These are phyloP conservation scores for Xenopus petersii DNA, from an alignment of 2,797 vertebrate genomes.

Conservation along the genomic window DNA sequence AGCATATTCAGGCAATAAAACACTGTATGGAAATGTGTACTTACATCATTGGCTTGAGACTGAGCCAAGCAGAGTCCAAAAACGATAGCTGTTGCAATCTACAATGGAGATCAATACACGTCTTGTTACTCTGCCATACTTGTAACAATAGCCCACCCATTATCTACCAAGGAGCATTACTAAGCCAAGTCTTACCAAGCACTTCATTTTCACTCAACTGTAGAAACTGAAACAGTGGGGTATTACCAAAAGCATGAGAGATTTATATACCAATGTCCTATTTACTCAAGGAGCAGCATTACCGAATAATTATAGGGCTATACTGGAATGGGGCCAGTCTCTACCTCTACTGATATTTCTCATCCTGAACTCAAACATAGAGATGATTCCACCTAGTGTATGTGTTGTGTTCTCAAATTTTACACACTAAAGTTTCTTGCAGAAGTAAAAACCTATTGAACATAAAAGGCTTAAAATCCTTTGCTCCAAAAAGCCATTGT, in stretches of 20 bases:
- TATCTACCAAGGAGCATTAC: too few relatives aligned
- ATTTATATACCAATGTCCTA: neutral
- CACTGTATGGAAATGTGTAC: slow-evolving; percentile 31
- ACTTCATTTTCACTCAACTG: neutral
- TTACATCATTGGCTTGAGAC: slow-evolving; percentile 49
- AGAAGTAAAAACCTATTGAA: too few relatives aligned
- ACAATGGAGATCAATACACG: slow-evolving; percentile 27
- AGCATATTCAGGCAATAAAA: too few relatives aligned
- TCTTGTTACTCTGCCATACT: too few relatives aligned
- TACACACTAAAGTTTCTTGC: too few relatives aligned
- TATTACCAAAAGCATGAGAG: neutral
- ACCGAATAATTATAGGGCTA: neutral
- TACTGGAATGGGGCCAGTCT: neutral
- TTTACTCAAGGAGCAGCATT: neutral
- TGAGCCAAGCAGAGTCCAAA: slow-evolving; percentile 54
- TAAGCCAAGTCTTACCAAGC: neutral
- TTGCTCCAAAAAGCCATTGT: too few relatives aligned
- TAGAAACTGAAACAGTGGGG: neutral
- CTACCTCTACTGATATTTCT: neutral
- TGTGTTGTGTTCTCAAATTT: too few relatives aligned
- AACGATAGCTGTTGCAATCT: slow-evolving; percentile 57
- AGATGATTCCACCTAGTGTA: too few relatives aligned
- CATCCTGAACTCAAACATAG: neutral
- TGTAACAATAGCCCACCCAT: too few relatives aligned
- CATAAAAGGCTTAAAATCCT: too few relatives aligned